Evolutionary conservation across 2,113 vertebrate species (phyloP), one percentile per base, ranked within the genome.

Genomic region (Phocoena phocoena): DNA sequence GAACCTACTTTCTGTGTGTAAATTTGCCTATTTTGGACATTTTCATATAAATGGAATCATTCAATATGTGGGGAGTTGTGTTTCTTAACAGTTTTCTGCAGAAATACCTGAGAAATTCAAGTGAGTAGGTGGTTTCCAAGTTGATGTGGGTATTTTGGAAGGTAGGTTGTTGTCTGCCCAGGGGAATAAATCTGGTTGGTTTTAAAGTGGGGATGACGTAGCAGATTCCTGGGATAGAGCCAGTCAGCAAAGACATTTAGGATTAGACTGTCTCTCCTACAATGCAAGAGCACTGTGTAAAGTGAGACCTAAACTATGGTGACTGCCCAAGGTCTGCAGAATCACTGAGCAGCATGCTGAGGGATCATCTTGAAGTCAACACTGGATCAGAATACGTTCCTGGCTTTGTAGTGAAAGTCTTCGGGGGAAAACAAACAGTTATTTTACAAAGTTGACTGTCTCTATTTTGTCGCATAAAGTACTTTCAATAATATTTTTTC

Each of bases 401-500:
- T 80, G 53, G 44, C 33, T 93, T 90, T 88, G 36, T 84, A 68
- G 50, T 68, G 41, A 65, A 96, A 74, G n/a, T 65, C 50, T 50
- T 67, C 68, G 3, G 65, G 60, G 38, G 44, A 0, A 1, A 9
- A 18, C 3, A 53, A 33, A 10, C 14, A 77, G 33, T 93, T 77
- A 71, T 65, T 83, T 96, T 87, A 83, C 33, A 80, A 55, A 81
- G 55, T 71, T 93, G 58, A 55, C 55, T 60, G 5, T 70, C 31
- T 87, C 55, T 71, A 7, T 90, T 92, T 95, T 94, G 44, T 94
- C 96, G 47, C 33, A 53, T 87, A 62, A 88, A 50, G 28, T 81
- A 47, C 41, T 93, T 93, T 77, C n/a, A 85, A 13, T 89, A 87
- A 58, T 95, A 80, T 91, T 92, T 97, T 97, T 96, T 70, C 70